Evolutionary conservation across 2,797 vertebrate species (phyloP).

Genomic region (Chlorospingus semifuscus): DNA sequence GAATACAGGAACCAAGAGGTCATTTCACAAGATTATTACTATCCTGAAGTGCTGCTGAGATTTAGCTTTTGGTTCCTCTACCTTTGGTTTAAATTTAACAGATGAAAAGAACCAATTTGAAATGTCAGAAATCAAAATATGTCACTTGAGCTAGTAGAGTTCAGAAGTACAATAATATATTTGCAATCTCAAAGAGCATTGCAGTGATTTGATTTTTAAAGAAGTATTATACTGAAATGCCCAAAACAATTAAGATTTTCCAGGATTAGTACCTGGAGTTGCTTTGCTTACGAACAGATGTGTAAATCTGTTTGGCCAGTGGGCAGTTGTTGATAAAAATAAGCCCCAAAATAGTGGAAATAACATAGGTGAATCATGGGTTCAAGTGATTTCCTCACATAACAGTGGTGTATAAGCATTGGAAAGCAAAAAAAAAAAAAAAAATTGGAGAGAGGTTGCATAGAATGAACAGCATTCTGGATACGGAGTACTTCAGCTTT

Average conservation of each 20-base stretch:
- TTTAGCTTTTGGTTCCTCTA: background rate
- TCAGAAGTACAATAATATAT: background rate
- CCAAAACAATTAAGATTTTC: background rate
- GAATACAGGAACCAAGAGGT: constrained; percentile 4
- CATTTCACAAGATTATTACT: constrained; percentile 32
- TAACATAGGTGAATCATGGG: background rate
- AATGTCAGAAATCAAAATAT: constrained; percentile 2
- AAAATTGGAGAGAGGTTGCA: background rate
- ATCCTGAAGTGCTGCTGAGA: background rate
- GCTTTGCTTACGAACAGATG: background rate
- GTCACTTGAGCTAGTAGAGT: background rate
- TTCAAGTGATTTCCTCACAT: background rate
- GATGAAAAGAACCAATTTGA: background rate
- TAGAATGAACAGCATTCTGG: background rate
- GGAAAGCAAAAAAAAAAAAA: background rate
- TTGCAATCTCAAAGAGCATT: background rate
- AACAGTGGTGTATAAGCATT: background rate
- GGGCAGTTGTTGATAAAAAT: background rate
- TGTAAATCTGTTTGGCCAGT: background rate
- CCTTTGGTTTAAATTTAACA: background rate
- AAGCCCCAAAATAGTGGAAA: background rate
- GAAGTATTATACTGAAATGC: background rate
- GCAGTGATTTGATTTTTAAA: background rate
- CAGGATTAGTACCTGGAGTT: background rate
- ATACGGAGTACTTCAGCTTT: background rate